phyloP scores from a whole-genome alignment of 2,113 vertebrate species.

The Crotalus horridus region DNA sequence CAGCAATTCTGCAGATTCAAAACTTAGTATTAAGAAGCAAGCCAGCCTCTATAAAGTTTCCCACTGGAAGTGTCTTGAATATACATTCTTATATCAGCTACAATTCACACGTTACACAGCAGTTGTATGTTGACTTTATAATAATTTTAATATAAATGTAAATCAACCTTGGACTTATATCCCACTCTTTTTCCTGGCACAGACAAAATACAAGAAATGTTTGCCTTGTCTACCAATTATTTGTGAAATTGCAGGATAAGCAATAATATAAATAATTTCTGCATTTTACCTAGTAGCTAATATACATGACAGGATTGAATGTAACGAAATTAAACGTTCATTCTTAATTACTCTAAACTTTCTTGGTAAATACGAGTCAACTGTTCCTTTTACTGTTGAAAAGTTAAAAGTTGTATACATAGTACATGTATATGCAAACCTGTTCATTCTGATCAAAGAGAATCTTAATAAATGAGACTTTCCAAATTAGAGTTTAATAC shows the following conservation, averaged over 20 bases:
- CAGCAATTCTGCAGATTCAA: background rate
- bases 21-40: background rate
- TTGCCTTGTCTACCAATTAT: background rate
- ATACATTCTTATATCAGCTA: background rate
- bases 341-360: background rate
- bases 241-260: background rate
- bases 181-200: background rate
- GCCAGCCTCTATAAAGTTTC: background rate
- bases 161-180: background rate
- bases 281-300: background rate
- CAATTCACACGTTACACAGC: background rate
- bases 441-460: background rate
- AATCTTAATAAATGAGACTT: background rate
- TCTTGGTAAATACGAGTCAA: background rate
- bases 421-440: background rate
- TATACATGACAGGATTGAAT: background rate
- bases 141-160: background rate
- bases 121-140: background rate
- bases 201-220: background rate
- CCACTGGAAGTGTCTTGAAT: background rate
- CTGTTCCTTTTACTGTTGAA: background rate
- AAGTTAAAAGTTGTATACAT: background rate
- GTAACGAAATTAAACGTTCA: background rate
- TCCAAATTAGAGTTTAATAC: background rate
- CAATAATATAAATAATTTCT: background rate